Base-by-base conservation (phyloP, 2,113 vertebrate species). In the Eclectus roratus region DNA sequence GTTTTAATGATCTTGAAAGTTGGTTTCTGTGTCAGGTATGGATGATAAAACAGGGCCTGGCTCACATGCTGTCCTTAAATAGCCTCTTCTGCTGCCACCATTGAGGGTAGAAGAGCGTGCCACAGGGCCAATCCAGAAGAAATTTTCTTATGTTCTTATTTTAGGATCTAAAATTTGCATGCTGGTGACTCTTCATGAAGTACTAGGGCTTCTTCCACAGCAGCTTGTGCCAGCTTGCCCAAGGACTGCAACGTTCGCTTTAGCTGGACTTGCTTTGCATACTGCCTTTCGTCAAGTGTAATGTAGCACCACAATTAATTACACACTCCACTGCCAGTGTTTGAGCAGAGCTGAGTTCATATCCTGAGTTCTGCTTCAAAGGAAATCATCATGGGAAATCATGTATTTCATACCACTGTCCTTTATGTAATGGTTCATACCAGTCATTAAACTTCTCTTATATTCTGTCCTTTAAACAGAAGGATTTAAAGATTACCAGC, bases 241-340 rank as follows among this genome's bases (percentile, higher is more conserved):
- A 60, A 74, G 86, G 50, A 21, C 66, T 18, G 1, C 0, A 0
- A 17, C 1, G 1, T 23, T 35, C 44, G 7, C 37, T 69, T 44
- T 27, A 47, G 68, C 73, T 46, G 47, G 47, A 49, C 24, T 37
- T 43, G 56, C 35, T 80, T 60, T 61, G 35, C 70, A 31, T 14
- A 3, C n/a, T 53, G 80, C 65, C 50, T 74, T 74, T 74, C 61
- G 13, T 46, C 46, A 15, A 21, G 64, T 18, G 2, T 27, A 65
- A 69, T 6, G 6, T 41, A 61, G 46, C 70, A 60, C 35, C 7
- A 3, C 39, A 2, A 81, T 91, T 83, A 65, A 91, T 94, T 89
- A 33, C 9, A 13, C 71, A 55, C 78, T 70, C 28, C 47, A 4
- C 19, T 91, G 91, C 41, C 87, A 72, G 9, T 13, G 80, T 3